Percentiles rank a stretch among this genome's conserved stretches.
phyloP scores from a whole-genome alignment of 2,888 invertebrate species.

The Trypoxylon attenuatum region DNA sequence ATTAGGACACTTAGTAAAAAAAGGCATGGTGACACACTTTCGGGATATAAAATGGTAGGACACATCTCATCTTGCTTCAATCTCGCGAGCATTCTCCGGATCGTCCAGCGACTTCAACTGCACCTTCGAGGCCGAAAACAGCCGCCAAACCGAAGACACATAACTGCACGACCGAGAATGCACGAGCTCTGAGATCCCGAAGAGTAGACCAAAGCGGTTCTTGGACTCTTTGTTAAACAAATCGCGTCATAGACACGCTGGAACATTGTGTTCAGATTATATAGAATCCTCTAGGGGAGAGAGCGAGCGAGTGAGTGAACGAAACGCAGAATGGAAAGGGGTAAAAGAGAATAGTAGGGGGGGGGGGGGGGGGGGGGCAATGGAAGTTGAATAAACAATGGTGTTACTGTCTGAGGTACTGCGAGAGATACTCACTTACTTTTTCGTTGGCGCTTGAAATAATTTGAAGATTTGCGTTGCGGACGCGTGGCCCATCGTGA shows the following conservation, averaged over 20 bases:
- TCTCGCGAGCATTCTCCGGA: conserved; percentile 13
- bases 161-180: not conserved
- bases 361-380: no score
- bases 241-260: conserved; percentile 23
- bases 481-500: no score
- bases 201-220: not conserved
- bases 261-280: conserved; percentile 30
- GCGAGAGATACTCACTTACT: conserved; percentile 2
- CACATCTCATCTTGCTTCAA: conserved; percentile 21
- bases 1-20: no score
- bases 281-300: conserved; percentile 17
- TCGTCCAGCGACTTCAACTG: conserved; percentile 6
- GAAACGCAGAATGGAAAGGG: not conserved
- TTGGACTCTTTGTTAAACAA: conserved; percentile 16
- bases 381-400: not conserved
- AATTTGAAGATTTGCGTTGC: conserved; percentile 16
- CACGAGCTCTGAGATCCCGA: not conserved
- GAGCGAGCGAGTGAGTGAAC: not conserved
- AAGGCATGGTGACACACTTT: conserved; percentile 15
- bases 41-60: conserved; percentile 28
- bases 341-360: not conserved
- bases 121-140: no score
- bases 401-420: not conserved
- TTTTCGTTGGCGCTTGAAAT: conserved; percentile 19
- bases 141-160: not conserved